Conservation (phyloP, 2,797 vertebrate species). For the Ibycter americanus region DNA sequence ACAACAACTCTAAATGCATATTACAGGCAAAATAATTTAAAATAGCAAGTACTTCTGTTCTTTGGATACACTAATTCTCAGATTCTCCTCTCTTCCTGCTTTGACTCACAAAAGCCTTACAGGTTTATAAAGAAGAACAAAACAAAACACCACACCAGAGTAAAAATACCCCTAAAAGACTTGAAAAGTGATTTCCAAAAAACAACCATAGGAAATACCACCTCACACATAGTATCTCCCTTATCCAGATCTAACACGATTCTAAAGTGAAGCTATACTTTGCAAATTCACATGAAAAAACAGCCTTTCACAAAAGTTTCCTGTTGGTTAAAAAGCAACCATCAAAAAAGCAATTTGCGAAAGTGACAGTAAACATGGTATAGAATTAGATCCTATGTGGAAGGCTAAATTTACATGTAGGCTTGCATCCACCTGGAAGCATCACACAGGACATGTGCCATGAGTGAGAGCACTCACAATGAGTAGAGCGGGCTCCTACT, state of each 20-base stretch:
- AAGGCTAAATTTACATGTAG: not conserved
- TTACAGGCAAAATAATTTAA: not conserved
- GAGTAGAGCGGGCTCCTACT: not conserved
- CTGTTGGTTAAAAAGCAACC: not conserved
- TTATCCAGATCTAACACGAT: not conserved
- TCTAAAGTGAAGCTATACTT: not conserved
- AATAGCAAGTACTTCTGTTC: not conserved
- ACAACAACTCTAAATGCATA: not conserved
- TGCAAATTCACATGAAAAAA: not conserved
- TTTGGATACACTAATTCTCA: not conserved
- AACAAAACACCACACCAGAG: not conserved
- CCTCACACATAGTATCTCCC: not conserved
- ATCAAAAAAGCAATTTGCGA: not conserved
- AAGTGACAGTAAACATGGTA: rapidly evolving
- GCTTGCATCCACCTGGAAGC: not conserved
- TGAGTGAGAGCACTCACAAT: rapidly evolving
- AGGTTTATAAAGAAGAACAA: not conserved
- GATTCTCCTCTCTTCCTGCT: not conserved
- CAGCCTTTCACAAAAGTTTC: not conserved
- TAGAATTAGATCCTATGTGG: not conserved
- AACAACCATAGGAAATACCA: not conserved
- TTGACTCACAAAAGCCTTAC: not conserved
- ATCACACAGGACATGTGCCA: not conserved
- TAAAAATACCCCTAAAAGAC: not conserved
- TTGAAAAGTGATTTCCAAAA: not conserved